Evolutionary conservation across 2,113 vertebrate species (phyloP).

Genomic region (mouse (Mus musculus)): DNA sequence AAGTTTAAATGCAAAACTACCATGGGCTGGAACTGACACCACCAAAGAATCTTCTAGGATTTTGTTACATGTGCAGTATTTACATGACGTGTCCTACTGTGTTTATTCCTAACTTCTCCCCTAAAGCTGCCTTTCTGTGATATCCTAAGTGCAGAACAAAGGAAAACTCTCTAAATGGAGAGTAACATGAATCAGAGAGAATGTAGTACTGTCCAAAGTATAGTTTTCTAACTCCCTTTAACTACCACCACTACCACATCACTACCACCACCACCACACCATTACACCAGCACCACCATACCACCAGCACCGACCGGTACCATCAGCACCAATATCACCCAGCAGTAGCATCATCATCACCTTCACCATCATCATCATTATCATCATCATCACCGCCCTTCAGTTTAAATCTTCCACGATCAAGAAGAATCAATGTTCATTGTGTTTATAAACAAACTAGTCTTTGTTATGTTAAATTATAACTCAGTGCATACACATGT

Average conservation of each 20-base stretch:
- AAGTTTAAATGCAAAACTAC: background rate
- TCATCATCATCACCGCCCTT: background rate
- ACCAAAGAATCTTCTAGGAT: background rate
- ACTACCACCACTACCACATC: background rate
- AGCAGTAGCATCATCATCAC: too few species aligned
- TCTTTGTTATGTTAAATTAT: background rate
- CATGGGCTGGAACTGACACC: background rate
- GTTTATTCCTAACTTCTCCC: background rate
- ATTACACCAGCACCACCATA: too few species aligned
- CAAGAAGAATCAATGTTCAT: background rate
- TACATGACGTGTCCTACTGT: background rate
- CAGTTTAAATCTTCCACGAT: background rate
- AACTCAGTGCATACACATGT: background rate
- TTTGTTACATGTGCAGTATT: background rate
- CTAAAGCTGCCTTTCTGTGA: background rate
- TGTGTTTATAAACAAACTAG: background rate
- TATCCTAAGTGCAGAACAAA: background rate
- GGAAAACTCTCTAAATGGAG: background rate
- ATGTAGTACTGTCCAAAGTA: background rate
- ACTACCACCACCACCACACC: background rate
- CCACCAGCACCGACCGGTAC: too few species aligned
- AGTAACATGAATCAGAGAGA: background rate
- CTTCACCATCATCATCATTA: background rate
- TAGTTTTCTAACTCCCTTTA: background rate
- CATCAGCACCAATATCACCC: background rate